Percentiles rank a stretch among this genome's conserved stretches.
These are phyloP conservation scores for Abrostola tripartita DNA, from an alignment of 2,888 invertebrate species.

Conservation along the genomic window DNA sequence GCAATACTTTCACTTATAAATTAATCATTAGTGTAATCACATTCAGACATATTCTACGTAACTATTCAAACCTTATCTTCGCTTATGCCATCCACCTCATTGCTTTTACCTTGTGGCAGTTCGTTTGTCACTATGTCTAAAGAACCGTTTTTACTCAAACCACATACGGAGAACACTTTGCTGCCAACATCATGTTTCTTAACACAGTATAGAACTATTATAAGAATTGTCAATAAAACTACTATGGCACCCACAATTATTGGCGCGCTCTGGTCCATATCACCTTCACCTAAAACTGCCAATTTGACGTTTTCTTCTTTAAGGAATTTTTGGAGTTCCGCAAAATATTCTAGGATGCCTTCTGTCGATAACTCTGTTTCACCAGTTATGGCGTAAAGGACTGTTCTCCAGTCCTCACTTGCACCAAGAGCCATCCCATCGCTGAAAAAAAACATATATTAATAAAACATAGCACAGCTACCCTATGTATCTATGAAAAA, in stretches of 20 bases:
- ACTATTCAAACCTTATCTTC: constrained; percentile 77
- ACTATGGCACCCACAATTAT: constrained; percentile 79
- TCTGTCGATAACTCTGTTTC: constrained; percentile 79
- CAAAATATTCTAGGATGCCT: constrained; percentile 80
- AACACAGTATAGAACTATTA: constrained; percentile 78
- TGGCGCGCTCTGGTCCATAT: constrained; percentile 79
- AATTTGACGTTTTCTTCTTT: constrained; percentile 71
- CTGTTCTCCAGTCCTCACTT: constrained; percentile 81
- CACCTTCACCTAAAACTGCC: constrained; percentile 61
- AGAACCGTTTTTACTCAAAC: constrained; percentile 82
- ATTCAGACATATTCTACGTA: constrained; percentile 23
- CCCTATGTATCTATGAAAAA: too few species aligned
- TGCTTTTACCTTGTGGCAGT: constrained; percentile 69
- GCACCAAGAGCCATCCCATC: constrained; percentile 83
- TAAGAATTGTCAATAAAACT: constrained; percentile 72
- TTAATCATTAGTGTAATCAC: constrained; percentile 42
- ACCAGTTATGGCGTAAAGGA: constrained; percentile 78
- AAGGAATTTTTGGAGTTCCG: constrained; percentile 71
- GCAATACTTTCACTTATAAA: constrained; percentile 43
- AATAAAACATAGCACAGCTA: too few species aligned
- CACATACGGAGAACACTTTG: constrained; percentile 75
- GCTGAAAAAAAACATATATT: constrained; percentile 63
- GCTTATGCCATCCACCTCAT: constrained; percentile 74
- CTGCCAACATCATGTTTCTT: constrained; percentile 75
- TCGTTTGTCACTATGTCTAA: constrained; percentile 82